Evolutionary conservation across 2,113 vertebrate species (phyloP).

Genomic region (Boleophthalmus pectinirostris): DNA sequence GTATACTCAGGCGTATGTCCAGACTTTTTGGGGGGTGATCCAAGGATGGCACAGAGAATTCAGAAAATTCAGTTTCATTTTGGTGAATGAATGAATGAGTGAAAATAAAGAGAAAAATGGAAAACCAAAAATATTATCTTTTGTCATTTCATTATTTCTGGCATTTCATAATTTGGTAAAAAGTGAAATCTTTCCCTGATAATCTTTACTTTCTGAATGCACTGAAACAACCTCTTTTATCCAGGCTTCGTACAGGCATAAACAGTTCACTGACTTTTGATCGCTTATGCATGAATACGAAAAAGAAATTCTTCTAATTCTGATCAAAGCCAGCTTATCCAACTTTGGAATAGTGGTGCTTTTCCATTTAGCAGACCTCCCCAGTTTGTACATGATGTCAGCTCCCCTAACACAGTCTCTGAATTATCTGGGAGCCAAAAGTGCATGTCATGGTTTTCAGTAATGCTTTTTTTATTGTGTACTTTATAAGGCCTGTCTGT

Average conservation of each 20-base stretch:
- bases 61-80: no score
- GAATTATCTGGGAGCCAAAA: constrained; percentile 1
- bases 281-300: not conserved
- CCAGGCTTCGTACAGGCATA: not conserved
- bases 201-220: not conserved
- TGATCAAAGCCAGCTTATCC: not conserved
- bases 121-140: no score
- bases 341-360: not conserved
- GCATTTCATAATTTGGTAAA: no score
- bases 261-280: not conserved
- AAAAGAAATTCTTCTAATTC: not conserved
- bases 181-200: no score
- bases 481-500: constrained; percentile 72
- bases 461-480: constrained; percentile 24
- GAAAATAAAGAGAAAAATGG: no score
- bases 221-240: not conserved
- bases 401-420: constrained; percentile 1
- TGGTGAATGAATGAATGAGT: no score
- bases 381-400: not conserved
- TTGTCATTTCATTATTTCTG: no score
- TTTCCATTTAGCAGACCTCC: not conserved
- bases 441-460: constrained; percentile 16
- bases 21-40: no score
- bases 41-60: no score
- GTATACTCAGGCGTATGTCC: no score